These are phyloP conservation scores for Oscheius sp. DNA, from an alignment of 2,888 invertebrate genomes.

Conservation along the genomic window DNA sequence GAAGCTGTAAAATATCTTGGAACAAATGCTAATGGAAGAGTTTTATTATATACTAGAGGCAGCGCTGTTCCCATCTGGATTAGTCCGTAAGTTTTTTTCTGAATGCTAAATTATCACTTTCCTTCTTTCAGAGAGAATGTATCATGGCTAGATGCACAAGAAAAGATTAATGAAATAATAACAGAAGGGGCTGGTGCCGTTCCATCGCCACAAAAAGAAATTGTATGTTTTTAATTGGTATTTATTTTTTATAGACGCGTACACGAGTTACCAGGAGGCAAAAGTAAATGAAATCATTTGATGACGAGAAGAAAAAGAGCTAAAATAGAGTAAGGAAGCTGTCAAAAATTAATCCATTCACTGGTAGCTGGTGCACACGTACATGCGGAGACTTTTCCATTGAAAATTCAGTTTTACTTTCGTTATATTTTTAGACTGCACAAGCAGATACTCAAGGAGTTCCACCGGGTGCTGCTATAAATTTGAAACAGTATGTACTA, in stretches of 20 bases:
- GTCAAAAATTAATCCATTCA: too few relatives aligned
- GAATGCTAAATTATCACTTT: background rate
- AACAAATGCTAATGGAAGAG: constrained; percentile 43
- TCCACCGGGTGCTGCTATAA: constrained; percentile 10
- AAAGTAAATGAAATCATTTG: too few relatives aligned
- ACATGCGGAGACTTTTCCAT: too few relatives aligned
- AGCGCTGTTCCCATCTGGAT: constrained; percentile 52
- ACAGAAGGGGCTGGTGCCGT: constrained; percentile 33
- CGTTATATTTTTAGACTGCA: constrained; percentile 43
- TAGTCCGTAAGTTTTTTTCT: constrained; percentile 48
- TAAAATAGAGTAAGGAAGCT: too few relatives aligned
- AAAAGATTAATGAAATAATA: constrained; percentile 58
- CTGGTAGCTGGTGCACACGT: too few relatives aligned
- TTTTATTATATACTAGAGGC: constrained; percentile 47
- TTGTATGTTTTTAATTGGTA: background rate
- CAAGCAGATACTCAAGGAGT: constrained; percentile 27
- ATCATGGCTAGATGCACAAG: constrained; percentile 54
- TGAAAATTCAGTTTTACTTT: too few relatives aligned
- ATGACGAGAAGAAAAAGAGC: too few relatives aligned
- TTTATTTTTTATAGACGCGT: too few relatives aligned
- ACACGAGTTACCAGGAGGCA: too few relatives aligned
- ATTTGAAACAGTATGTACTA: constrained; percentile 74
- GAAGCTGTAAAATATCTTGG: constrained; percentile 55
- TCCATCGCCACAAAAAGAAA: background rate
- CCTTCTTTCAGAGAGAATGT: constrained; percentile 45